phyloP scores from a whole-genome alignment of 2,888 invertebrate genomes.

The Machimus atricapillus region DNA sequence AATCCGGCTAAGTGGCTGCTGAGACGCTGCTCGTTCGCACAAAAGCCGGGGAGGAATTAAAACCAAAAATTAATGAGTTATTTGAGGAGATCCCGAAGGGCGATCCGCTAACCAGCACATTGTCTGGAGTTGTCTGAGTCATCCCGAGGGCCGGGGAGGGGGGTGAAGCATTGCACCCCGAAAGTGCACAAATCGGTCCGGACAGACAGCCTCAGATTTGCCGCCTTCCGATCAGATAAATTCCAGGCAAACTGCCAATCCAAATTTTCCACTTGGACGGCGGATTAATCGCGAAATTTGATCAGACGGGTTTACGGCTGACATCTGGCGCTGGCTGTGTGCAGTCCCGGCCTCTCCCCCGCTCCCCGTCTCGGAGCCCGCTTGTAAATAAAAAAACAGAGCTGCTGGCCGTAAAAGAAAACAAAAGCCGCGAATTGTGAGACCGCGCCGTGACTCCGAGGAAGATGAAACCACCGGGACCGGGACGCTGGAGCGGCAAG shows the following conservation, averaged over 20 bases:
- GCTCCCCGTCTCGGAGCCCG: background rate
- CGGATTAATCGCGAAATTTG: conserved; percentile 15
- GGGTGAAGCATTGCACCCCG: background rate
- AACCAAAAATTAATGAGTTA: background rate
- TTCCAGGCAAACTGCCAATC: background rate
- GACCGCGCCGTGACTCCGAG: background rate
- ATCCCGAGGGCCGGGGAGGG: background rate
- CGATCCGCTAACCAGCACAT: background rate
- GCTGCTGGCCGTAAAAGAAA: background rate
- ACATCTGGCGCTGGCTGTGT: background rate
- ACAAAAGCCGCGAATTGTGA: background rate
- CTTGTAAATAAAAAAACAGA: background rate
- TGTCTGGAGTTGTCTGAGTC: background rate
- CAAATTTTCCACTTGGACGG: background rate
- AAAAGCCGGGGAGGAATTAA: background rate
- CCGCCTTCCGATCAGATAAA: background rate
- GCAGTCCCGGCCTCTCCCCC: background rate
- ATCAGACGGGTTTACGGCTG: background rate
- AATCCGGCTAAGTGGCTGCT: background rate
- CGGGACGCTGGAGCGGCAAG: background rate
- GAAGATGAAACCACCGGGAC: background rate
- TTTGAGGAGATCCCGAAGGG: background rate
- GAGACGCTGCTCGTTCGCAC: background rate
- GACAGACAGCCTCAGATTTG: background rate
- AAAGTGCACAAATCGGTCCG: background rate